phyloP scores from a whole-genome alignment of 2,888 invertebrate genomes.

The Ligdia adustata region DNA sequence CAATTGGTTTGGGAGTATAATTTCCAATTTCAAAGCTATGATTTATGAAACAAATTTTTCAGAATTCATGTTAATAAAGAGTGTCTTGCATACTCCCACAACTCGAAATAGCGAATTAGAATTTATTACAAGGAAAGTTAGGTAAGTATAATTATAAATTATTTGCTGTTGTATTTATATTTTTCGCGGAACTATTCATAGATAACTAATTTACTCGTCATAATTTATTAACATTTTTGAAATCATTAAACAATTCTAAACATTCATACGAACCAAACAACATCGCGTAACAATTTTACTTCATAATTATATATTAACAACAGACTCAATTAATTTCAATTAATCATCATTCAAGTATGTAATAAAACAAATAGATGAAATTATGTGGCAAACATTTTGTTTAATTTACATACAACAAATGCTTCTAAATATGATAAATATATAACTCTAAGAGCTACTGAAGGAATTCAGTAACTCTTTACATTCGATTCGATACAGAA shows the following conservation, averaged over 20 bases:
- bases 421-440: neutral
- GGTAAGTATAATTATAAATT: neutral
- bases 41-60: neutral
- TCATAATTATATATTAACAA: slow-evolving; percentile 21
- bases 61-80: neutral
- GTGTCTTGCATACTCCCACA: no score
- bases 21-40: neutral
- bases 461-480: slow-evolving; percentile 19
- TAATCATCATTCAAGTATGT: slow-evolving; percentile 8
- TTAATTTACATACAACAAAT: slow-evolving; percentile 15
- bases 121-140: neutral
- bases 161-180: neutral
- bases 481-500: slow-evolving; percentile 2
- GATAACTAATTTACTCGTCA: neutral
- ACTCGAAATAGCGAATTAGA: slow-evolving; percentile 15
- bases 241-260: slow-evolving; percentile 27
- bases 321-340: slow-evolving; percentile 22
- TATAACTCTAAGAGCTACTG: neutral
- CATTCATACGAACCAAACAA: slow-evolving; percentile 33
- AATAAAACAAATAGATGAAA: slow-evolving; percentile 17
- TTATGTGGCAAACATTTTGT: slow-evolving; percentile 3
- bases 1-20: no score
- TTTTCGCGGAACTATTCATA: slow-evolving; percentile 1
- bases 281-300: slow-evolving; percentile 24
- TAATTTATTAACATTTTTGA: slow-evolving; percentile 7